Evolutionary conservation across 2,113 vertebrate species (phyloP).

Genomic region (Anhinga rufa): DNA sequence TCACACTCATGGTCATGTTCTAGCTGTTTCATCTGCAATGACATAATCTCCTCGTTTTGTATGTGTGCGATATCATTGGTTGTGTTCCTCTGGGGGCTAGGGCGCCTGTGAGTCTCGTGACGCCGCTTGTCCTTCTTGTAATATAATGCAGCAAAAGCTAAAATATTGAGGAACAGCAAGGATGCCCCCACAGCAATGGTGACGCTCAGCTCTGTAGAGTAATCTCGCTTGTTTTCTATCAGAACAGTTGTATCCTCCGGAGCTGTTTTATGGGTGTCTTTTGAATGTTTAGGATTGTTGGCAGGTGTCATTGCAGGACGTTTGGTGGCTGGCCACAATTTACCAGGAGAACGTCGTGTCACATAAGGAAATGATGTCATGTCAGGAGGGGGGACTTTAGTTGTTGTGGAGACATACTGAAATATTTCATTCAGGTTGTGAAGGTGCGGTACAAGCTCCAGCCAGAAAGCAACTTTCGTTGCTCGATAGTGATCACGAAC

Average conservation of each 20-base stretch:
- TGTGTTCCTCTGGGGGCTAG: slow-evolving; percentile 83
- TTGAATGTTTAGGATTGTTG: slow-evolving; percentile 84
- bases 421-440: slow-evolving; percentile 95
- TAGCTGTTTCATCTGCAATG: slow-evolving; percentile 92
- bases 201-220: slow-evolving; percentile 92
- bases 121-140: slow-evolving; percentile 96
- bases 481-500: slow-evolving; percentile 94
- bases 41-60: slow-evolving; percentile 92
- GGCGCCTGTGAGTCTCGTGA: slow-evolving; percentile 86
- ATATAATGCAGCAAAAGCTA: slow-evolving; percentile 93
- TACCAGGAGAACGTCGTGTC: slow-evolving; percentile 86
- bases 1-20: slow-evolving; percentile 90
- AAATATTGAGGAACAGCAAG: slow-evolving; percentile 92
- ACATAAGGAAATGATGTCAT: slow-evolving; percentile 90
- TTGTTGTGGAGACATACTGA: slow-evolving; percentile 92
- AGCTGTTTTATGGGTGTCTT: slow-evolving; percentile 81
- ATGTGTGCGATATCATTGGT: slow-evolving; percentile 86
- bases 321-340: slow-evolving; percentile 92
- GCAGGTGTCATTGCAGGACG: slow-evolving; percentile 86
- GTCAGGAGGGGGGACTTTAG: slow-evolving; percentile 92
- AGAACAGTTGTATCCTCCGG: slow-evolving; percentile 84
- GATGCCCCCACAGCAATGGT: slow-evolving; percentile 95
- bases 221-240: slow-evolving; percentile 91
- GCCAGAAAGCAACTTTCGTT: slow-evolving; percentile 96
- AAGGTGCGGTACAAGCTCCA: slow-evolving; percentile 91